Conservation (phyloP, 2,888 invertebrate genomes). For the Heliconius charithonia region DNA sequence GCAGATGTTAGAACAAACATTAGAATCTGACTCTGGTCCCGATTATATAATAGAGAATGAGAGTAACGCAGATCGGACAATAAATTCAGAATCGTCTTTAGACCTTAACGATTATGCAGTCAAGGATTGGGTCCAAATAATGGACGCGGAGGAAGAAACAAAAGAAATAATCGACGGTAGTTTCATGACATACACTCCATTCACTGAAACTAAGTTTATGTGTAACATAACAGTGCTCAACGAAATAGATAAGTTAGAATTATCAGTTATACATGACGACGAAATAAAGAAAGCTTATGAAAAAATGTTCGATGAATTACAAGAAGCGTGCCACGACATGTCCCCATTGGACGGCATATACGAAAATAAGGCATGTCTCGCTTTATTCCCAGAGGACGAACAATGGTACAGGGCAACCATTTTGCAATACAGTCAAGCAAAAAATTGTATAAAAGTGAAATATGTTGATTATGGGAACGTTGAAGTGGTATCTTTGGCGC, state of each 20-base stretch:
- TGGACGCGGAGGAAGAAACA: conserved; percentile 63
- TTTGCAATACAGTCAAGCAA: conserved; percentile 71
- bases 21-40: conserved; percentile 62
- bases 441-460: conserved; percentile 82
- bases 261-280: conserved; percentile 67
- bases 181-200: conserved; percentile 57
- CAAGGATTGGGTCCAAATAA: conserved; percentile 65
- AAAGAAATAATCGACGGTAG: conserved; percentile 47
- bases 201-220: conserved; percentile 57
- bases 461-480: conserved; percentile 91
- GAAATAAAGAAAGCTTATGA: conserved; percentile 74
- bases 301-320: conserved; percentile 78
- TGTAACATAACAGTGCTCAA: conserved; percentile 69
- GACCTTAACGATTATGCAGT: conserved; percentile 55
- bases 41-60: conserved; percentile 68
- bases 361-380: conserved; percentile 85
- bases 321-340: conserved; percentile 68
- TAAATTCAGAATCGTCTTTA: conserved; percentile 55
- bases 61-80: conserved; percentile 50
- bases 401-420: conserved; percentile 90
- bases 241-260: conserved; percentile 61
- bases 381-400: conserved; percentile 84
- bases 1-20: conserved; percentile 41
- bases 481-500: conserved; percentile 74
- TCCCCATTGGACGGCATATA: conserved; percentile 72